Conservation (phyloP, 1,140 invertebrate genomes). For the Zaprionus vittiger region DNA sequence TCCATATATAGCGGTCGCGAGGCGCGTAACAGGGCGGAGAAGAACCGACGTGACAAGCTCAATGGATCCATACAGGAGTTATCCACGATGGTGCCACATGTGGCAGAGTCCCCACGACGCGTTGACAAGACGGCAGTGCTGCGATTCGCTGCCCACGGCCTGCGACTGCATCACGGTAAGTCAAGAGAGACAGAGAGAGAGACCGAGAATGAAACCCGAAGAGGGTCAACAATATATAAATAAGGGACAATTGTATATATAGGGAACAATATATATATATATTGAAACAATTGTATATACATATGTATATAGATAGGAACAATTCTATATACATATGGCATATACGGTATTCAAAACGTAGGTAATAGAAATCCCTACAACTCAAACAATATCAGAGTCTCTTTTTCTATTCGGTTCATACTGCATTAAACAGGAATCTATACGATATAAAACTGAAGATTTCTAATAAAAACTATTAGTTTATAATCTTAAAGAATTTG, state of each 20-base stretch:
- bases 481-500: too few species aligned
- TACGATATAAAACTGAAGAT: too few species aligned
- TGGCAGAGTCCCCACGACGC: slow-evolving; percentile 90
- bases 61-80: slow-evolving; percentile 94
- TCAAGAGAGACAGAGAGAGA: neutral
- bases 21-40: slow-evolving; percentile 93
- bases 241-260: neutral
- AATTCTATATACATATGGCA: too few species aligned
- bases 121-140: slow-evolving; percentile 96
- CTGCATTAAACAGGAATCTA: too few species aligned
- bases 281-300: too few species aligned
- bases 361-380: too few species aligned
- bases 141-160: slow-evolving; percentile 91
- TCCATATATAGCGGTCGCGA: slow-evolving; percentile 87
- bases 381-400: too few species aligned
- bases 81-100: slow-evolving; percentile 92
- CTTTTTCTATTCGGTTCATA: too few species aligned
- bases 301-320: too few species aligned
- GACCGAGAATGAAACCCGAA: neutral
- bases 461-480: too few species aligned
- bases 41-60: slow-evolving; percentile 94
- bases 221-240: neutral
- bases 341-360: too few species aligned
- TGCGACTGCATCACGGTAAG: slow-evolving; percentile 85
- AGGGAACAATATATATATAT: neutral